Base-by-base conservation (phyloP, 2,888 invertebrate genomes). In the Coleophora flavipennella region DNA sequence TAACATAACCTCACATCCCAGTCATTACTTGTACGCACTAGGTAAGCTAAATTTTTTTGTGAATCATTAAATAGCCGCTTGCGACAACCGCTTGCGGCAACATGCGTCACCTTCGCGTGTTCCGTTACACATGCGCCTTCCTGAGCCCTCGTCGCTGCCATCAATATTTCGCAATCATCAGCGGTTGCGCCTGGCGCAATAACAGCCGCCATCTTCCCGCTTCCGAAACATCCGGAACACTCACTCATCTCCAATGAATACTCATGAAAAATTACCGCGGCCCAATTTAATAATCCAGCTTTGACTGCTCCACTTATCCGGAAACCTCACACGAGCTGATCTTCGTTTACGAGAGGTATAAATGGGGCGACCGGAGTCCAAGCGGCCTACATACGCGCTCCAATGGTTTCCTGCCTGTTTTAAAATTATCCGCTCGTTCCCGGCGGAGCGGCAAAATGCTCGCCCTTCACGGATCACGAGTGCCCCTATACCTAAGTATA, bases 311-410 rank as follows among this genome's bases (percentile, higher is more conserved):
- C 74, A 78, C 62, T 78, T 75, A 64, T 71, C 69, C 80, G 73
- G 74, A 78, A 79, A 77, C 69, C 69, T 67, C 67, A 46, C 49
- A 50, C 46, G 51, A 43, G 48, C 39, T 58, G 62, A 46, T 53
- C 45, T 50, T 58, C 55, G 69, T 68, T 72, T 66, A 75, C 70
- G 73, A 70, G 68, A 69, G 63, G 67, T 67, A 68, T 73, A 68
- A 70, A 73, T 67, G 56, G 65, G 53, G 68, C 62, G 58, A 51
- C 51, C 54, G 55, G 67, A 67, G 67, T 68, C 70, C 76, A 70
- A 70, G 66, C 76, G 79, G 65, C 77, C 79, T 75, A 78, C 56
- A 79, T 78, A 65, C 67, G 67, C 78, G 79, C 75, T 75, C 62
- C 69, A 68, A 59, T 79, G 80, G 61, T 73, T 77, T 80, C 78